Conservation (phyloP, 2,113 vertebrate species). For the Cavia porcellus region DNA sequence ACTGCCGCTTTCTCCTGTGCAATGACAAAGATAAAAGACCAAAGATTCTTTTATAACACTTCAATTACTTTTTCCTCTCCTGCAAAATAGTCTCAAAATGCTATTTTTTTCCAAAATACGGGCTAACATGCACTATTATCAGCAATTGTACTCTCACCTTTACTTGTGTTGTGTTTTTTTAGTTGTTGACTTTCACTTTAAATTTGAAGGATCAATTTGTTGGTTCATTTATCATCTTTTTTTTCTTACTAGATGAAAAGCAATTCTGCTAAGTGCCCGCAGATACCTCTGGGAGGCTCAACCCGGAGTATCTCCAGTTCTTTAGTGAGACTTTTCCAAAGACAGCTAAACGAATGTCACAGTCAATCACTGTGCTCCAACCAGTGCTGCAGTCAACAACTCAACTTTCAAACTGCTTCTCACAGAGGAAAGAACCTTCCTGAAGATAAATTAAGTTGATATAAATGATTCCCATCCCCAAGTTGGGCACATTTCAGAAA, state of each 20-base stretch:
- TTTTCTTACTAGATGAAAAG: constrained; percentile 50
- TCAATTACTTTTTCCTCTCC: not conserved
- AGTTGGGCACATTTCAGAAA: constrained; percentile 13
- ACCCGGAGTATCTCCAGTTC: not conserved
- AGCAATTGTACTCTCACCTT: constrained; percentile 35
- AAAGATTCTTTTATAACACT: not conserved
- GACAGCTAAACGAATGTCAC: not conserved
- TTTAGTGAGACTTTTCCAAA: not conserved
- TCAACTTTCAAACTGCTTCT: not conserved
- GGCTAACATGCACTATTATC: not conserved
- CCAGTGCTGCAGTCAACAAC: not conserved
- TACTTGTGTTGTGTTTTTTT: constrained; percentile 11
- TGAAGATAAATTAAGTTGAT: not conserved
- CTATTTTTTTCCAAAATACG: not conserved
- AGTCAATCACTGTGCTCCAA: constrained; percentile 37
- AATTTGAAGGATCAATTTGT: constrained; percentile 57
- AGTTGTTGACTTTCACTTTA: constrained; percentile 56
- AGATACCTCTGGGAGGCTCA: not conserved
- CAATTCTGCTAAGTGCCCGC: constrained; percentile 54
- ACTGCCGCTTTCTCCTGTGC: not conserved
- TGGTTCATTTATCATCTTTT: constrained; percentile 62
- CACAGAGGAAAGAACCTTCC: not conserved
- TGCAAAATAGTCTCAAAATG: not conserved
- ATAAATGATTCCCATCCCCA: not conserved
- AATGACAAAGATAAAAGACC: not conserved